Percentiles rank a stretch among this genome's conserved stretches.
Evolutionary conservation across 2,888 invertebrate genomes (phyloP).

Genomic region (Rotaria sp.): DNA sequence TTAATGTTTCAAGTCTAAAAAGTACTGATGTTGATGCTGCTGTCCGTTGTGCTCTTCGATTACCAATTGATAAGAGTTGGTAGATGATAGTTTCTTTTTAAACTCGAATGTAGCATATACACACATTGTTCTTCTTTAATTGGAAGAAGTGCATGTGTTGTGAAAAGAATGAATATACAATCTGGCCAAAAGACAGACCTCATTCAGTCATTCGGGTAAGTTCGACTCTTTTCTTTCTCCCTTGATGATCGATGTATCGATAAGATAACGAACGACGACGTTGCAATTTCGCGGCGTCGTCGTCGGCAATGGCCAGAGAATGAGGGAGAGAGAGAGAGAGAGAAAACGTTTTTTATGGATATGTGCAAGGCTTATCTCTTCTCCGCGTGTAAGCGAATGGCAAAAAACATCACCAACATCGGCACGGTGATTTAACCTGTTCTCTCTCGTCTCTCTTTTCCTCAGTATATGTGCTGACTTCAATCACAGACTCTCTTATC

Average conservation of each 20-base stretch:
- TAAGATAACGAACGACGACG: conserved; percentile 7
- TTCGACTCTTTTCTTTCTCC: conserved; percentile 14
- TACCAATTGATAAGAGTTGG: not conserved
- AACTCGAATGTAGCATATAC: not conserved
- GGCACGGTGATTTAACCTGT: conserved; percentile 12
- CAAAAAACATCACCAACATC: conserved; percentile 13
- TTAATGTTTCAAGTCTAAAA: not conserved
- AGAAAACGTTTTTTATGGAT: conserved; percentile 8
- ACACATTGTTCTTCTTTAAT: not conserved
- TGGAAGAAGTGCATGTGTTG: conserved; percentile 19
- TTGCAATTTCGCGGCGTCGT: conserved; percentile 11
- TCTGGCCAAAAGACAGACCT: conserved; percentile 8
- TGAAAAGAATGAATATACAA: conserved; percentile 4
- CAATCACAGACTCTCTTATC: conserved; percentile 5
- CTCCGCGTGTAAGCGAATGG: not conserved
- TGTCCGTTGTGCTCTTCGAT: conserved; percentile 12
- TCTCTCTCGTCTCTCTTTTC: not conserved
- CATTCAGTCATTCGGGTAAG: conserved; percentile 3
- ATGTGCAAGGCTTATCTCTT: conserved; percentile 13
- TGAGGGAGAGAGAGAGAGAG: not conserved
- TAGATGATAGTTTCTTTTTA: not conserved
- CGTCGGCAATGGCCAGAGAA: not conserved
- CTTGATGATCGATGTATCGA: conserved; percentile 8
- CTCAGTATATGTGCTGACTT: not conserved
- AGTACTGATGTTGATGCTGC: not conserved